Percentiles rank a stretch among this genome's conserved stretches.
These are phyloP conservation scores for Calephelis virginiensis DNA, from an alignment of 1,140 invertebrate genomes.

Conservation along the genomic window DNA sequence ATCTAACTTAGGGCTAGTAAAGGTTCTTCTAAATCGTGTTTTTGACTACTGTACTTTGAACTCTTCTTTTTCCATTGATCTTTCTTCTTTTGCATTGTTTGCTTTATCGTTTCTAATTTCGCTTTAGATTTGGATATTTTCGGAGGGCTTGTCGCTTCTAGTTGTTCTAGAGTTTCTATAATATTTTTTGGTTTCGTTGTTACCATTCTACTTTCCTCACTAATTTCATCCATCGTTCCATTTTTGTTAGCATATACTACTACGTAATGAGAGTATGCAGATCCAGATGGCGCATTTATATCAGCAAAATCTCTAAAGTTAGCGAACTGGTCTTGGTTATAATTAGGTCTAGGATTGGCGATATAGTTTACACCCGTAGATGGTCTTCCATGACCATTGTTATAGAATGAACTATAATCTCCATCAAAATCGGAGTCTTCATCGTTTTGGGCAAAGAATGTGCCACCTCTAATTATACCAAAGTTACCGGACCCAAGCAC, in stretches of 20 bases:
- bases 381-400: constrained; percentile 83
- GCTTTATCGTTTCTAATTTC: constrained; percentile 76
- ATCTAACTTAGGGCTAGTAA: constrained; percentile 74
- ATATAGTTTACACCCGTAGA: constrained; percentile 79
- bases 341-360: constrained; percentile 79
- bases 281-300: constrained; percentile 89
- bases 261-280: constrained; percentile 89
- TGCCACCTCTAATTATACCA: constrained; percentile 91
- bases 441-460: constrained; percentile 84
- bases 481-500: constrained; percentile 93
- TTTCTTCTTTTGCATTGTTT: constrained; percentile 62
- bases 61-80: constrained; percentile 68
- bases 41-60: constrained; percentile 58
- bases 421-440: constrained; percentile 68
- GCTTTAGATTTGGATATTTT: constrained; percentile 83
- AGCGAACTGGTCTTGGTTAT: constrained; percentile 87
- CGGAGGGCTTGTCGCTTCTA: constrained; percentile 75
- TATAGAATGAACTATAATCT: constrained; percentile 81
- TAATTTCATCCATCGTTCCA: constrained; percentile 70
- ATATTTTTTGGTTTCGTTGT: constrained; percentile 87
- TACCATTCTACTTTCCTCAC: constrained; percentile 67
- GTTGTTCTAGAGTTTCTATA: constrained; percentile 86
- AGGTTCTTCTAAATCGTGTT: constrained; percentile 69
- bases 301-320: constrained; percentile 94
- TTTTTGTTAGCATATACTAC: constrained; percentile 91